Evolutionary conservation across 2,888 invertebrate species (phyloP), one percentile per base, ranked within the genome.

Genomic region (Drosophila helvetica): DNA sequence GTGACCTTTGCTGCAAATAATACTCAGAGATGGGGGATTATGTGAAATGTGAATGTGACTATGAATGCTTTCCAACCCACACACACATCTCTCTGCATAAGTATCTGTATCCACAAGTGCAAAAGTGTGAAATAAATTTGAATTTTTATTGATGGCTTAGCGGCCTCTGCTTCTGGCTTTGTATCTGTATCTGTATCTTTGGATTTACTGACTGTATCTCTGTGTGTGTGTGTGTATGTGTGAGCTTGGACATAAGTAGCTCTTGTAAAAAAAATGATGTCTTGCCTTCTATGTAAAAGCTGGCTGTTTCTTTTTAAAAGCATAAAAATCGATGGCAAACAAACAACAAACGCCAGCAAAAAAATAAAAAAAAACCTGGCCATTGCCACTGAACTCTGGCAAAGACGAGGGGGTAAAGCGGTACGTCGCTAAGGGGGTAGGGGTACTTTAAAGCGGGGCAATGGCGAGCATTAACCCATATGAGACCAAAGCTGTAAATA

Each of bases 231-330:
- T 54, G 53, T 59, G 42, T 64, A 8, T 27, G 25, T 25, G 7
- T 54, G 53, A 57, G 42, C 62, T 69, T 63, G 76, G 54, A 65
- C 75, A 80, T 82, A 86, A 86, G 86, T 80, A 86, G 88, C 77
- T 77, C 38, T 73, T 80, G 83, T 83, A 86, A 33, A 33, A 82
- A 82, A 85, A 85, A 66, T 87, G 83, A 87, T 82, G 85, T 85
- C 78, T 85, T 86, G 88, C 85, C 85, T 87, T 87, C 83, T 85
- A 80, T 79, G 87, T 76, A 86, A 78, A 84, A 57, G 68, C 79
- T 73, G 55, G 59, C 22, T 75, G 48, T 67, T 67, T 60, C 63
- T 72, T 64, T 70, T 68, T 50, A 72, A 79, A 77, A 81, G 71
- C 85, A 82, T 82, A 66, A 59, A 79, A 86, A 87, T 80, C 80